phyloP scores from a whole-genome alignment of 2,888 invertebrate species.

The Linhomoeus sp. region DNA sequence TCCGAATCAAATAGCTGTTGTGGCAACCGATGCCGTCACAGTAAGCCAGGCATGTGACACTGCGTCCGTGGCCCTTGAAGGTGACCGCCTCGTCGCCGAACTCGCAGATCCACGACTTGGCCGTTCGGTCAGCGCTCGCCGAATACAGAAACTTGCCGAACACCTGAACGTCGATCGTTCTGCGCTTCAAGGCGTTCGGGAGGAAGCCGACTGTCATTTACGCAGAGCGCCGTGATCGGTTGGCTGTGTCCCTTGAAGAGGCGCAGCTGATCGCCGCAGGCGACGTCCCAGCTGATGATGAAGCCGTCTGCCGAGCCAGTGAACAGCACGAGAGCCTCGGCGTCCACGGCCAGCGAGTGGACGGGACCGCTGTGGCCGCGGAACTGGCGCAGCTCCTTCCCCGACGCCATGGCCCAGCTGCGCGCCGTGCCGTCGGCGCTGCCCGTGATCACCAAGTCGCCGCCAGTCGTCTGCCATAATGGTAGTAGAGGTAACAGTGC shows the following conservation, averaged over 20 bases:
- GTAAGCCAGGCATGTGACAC: slow-evolving; percentile 32
- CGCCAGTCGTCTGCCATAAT: slow-evolving; percentile 30
- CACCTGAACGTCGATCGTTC: no score
- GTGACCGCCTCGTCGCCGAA: slow-evolving; percentile 35
- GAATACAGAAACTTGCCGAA: slow-evolving; percentile 35
- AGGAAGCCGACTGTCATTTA: no score
- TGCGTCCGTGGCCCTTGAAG: slow-evolving; percentile 34
- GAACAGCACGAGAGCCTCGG: slow-evolving; percentile 28
- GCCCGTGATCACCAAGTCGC: slow-evolving; percentile 34
- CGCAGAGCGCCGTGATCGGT: slow-evolving; percentile 5
- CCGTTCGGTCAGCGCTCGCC: slow-evolving; percentile 35
- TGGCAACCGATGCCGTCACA: slow-evolving; percentile 33
- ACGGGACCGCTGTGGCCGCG: slow-evolving; percentile 33
- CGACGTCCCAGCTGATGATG: slow-evolving; percentile 33
- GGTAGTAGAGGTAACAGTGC: no score
- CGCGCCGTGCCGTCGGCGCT: slow-evolving; percentile 34
- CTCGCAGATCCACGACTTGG: slow-evolving; percentile 36
- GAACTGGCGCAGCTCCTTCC: not conserved
- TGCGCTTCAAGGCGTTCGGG: no score
- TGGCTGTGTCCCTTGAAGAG: not conserved
- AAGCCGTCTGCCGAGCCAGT: slow-evolving; percentile 34
- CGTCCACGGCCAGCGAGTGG: slow-evolving; percentile 33
- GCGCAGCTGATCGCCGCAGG: slow-evolving; percentile 10
- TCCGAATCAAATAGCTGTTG: no score
- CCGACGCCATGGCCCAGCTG: slow-evolving; percentile 17